Evolutionary conservation across 2,113 vertebrate species (phyloP).

Genomic region (Mystacornis crossleyi): DNA sequence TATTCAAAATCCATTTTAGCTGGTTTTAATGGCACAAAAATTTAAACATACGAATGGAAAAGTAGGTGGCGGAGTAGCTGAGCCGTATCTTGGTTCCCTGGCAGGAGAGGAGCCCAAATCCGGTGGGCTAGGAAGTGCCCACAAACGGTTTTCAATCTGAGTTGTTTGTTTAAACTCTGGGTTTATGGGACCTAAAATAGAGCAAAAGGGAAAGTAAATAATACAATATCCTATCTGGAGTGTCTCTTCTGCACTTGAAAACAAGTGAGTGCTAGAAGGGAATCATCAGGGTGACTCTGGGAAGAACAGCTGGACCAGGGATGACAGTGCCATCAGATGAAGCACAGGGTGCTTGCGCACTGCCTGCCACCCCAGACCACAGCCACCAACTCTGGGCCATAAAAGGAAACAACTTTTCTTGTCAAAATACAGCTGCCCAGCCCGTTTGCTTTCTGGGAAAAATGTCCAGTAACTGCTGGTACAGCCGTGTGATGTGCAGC

Average conservation of each 20-base stretch:
- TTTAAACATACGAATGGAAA: not conserved
- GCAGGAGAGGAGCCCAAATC: not conserved
- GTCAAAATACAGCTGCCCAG: slow-evolving; percentile 20
- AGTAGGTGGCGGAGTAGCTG: not conserved
- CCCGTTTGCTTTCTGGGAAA: not conserved
- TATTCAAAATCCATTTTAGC: not conserved
- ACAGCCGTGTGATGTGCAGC: not conserved
- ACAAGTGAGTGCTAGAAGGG: not conserved
- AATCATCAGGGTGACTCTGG: not conserved
- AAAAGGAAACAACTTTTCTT: slow-evolving; percentile 26
- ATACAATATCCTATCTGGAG: not conserved
- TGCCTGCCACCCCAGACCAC: not conserved
- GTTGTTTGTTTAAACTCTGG: not conserved
- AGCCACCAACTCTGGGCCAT: not conserved
- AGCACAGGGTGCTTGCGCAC: not conserved
- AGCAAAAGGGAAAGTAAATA: not conserved
- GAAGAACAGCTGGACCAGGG: not conserved
- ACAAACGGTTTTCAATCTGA: rapidly evolving
- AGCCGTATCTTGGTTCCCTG: not conserved
- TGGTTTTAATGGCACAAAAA: not conserved
- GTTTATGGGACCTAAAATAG: not conserved
- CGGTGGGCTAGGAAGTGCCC: rapidly evolving
- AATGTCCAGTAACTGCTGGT: not conserved
- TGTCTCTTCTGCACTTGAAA: not conserved
- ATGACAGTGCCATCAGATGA: rapidly evolving